Conservation (phyloP, 1,140 invertebrate species). For the Reticulitermes speratus region DNA sequence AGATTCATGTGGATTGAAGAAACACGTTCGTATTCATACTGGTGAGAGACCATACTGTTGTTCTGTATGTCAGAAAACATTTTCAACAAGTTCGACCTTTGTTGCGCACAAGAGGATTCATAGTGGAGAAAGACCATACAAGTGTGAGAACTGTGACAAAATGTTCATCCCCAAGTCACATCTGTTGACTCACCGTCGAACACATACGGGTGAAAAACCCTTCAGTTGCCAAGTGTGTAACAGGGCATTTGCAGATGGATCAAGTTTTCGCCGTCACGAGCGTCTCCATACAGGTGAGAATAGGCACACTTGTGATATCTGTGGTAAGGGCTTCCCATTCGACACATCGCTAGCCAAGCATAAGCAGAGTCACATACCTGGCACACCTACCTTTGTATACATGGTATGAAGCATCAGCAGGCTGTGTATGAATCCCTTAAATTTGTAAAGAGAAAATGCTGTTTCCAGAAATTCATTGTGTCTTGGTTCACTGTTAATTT, state of each 20-base stretch:
- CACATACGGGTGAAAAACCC: constrained; percentile 43
- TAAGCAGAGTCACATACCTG: constrained; percentile 22
- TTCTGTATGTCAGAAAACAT: constrained; percentile 47
- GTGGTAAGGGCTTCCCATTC: constrained; percentile 28
- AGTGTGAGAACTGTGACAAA: constrained; percentile 40
- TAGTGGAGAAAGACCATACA: constrained; percentile 39
- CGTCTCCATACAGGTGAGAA: constrained; percentile 31
- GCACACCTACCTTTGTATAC: constrained; percentile 20
- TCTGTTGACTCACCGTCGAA: constrained; percentile 43
- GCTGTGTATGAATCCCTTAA: too few relatives aligned
- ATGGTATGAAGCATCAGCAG: neutral
- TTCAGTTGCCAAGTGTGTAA: constrained; percentile 44
- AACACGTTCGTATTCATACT: constrained; percentile 32
- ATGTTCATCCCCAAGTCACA: constrained; percentile 39
- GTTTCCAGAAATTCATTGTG: too few relatives aligned
- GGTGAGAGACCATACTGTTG: constrained; percentile 47
- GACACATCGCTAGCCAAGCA: constrained; percentile 14
- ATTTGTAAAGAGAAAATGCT: too few relatives aligned
- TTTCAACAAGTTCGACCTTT: constrained; percentile 37
- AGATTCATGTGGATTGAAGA: constrained; percentile 31
- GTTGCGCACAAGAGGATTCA: constrained; percentile 31
- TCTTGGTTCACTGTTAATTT: too few relatives aligned
- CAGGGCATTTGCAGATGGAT: constrained; percentile 38
- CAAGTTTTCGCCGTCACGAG: constrained; percentile 23
- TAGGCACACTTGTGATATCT: constrained; percentile 24